Base-by-base conservation (phyloP, 1,140 invertebrate species). In the Zaprionus inermis region DNA sequence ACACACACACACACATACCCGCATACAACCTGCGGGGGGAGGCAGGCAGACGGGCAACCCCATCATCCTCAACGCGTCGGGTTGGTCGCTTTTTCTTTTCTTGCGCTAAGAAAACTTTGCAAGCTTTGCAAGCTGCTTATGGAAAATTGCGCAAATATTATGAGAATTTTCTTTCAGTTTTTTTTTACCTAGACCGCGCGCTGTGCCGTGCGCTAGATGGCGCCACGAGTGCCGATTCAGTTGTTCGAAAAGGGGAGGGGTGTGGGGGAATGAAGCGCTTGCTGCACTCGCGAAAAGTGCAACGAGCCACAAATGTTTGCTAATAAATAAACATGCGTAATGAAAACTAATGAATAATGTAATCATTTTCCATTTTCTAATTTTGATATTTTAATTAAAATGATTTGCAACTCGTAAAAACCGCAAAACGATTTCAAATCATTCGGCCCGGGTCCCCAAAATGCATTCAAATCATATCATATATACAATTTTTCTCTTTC, bases 341-440 rank as follows among this genome's bases (percentile, higher is more conserved):
- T 89, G 84, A 89, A 91, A 91, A 91, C 90, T 91, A 91, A 91
- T 91, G 90, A 91, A 91, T 91, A 91, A 91, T 91, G 90, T 90
- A 91, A 91, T 91, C 85, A 91, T 90, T 90, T 89, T 90, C 85
- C 85, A 89, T 89, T 89, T 89, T 89, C 80, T 84, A 90, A 90
- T 90, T 91, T 91, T 91, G 82, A 92, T 91, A 92, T 92, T 92
- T 91, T 92, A 92, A 92, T 92, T 92, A 92, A 91, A 92, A 91
- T 92, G 91, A 92, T 92, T 92, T 92, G 90, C 91, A 92, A 86
- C 84, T 90, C 85, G 84, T 89, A 80, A 89, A 88, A 91, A 91
- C 91, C 91, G 75, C 91, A 92, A 92, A 92, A 91, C 90, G 90
- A 85, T 91, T 91, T 91, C 85, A 91, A 91, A 91, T 90, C 86